A percentile compares a stretch with the other conserved stretches of the same genome.
Evolutionary conservation across 2,113 vertebrate species (phyloP).

Genomic region (Rhodinocichla rosea): DNA sequence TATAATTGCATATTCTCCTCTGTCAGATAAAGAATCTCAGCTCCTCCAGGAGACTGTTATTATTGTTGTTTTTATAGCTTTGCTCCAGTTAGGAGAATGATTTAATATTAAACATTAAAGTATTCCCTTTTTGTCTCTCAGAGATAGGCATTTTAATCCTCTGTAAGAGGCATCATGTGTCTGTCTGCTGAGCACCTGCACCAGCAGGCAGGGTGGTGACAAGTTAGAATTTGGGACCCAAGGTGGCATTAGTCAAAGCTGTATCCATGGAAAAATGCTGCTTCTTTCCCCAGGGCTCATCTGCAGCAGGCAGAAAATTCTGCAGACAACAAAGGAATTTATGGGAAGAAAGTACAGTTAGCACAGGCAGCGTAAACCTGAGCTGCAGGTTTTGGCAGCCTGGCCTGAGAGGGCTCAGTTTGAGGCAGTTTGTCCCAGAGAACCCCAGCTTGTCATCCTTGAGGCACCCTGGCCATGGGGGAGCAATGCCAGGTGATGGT

Average conservation of each 20-base stretch:
- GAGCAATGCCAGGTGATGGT: neutral
- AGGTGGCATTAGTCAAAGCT: neutral
- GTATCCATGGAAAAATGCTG: neutral
- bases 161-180: neutral
- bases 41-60: conserved; percentile 61
- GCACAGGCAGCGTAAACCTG: neutral
- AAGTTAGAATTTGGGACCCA: neutral
- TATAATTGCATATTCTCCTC: conserved; percentile 60
- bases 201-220: neutral
- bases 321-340: neutral
- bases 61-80: conserved; percentile 66
- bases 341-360: neutral
- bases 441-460: accelerated
- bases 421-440: neutral
- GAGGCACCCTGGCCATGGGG: neutral
- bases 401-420: neutral
- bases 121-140: conserved; percentile 52
- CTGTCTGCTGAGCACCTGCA: neutral
- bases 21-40: conserved; percentile 66
- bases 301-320: neutral
- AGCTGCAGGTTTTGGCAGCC: neutral
- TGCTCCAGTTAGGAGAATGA: conserved; percentile 58
- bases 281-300: neutral
- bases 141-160: conserved; percentile 47
- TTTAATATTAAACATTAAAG: conserved; percentile 66